phyloP scores from a whole-genome alignment of 1,140 invertebrate genomes.

The Drosophila sulfurigaster region DNA sequence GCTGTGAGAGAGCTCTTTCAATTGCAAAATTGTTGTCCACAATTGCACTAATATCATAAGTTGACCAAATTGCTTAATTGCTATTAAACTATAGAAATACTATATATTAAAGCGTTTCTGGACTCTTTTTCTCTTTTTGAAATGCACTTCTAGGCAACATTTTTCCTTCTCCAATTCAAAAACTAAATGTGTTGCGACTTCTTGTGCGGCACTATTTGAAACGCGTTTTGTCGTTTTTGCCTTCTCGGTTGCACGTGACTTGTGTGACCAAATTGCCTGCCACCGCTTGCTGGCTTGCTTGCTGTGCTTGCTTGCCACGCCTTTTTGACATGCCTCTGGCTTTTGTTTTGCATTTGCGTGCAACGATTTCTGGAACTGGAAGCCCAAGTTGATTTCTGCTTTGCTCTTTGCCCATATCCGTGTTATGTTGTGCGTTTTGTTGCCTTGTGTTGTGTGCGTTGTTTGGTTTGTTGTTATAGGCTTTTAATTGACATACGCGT shows the following conservation, averaged over 20 bases:
- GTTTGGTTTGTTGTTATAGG: constrained; percentile 67
- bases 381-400: constrained; percentile 58
- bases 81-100: neutral
- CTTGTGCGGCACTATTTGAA: constrained; percentile 56
- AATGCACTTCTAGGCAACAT: constrained; percentile 15
- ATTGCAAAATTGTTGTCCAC: constrained; percentile 56
- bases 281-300: neutral
- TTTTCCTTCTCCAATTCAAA: too few species aligned
- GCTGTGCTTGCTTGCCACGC: neutral
- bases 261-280: constrained; percentile 54
- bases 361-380: constrained; percentile 61
- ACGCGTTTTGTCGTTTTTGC: constrained; percentile 69
- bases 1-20: constrained; percentile 46
- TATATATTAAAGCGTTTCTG: neutral
- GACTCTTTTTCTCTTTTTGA: neutral
- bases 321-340: constrained; percentile 13
- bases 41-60: constrained; percentile 37
- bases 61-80: constrained; percentile 45
- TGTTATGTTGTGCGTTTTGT: constrained; percentile 26
- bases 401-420: constrained; percentile 46
- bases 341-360: constrained; percentile 77
- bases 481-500: constrained; percentile 82
- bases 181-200: constrained; percentile 1
- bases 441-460: constrained; percentile 6
- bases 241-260: constrained; percentile 69